phyloP scores from a whole-genome alignment of 92 coral and sea anemone genomes.

The Zoanthus sociatus region DNA sequence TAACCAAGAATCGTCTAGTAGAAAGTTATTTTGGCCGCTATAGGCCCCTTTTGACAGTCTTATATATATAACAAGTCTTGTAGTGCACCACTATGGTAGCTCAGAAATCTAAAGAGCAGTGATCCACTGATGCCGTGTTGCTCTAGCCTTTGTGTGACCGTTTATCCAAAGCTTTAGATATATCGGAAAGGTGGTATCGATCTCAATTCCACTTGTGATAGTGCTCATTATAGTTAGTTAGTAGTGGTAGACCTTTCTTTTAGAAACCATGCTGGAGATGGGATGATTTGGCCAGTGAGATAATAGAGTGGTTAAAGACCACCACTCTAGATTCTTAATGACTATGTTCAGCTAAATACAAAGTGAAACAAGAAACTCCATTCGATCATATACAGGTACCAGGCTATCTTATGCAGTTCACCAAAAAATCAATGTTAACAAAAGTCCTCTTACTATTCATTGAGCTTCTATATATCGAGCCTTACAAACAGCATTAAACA shows the following conservation, averaged over 20 bases:
- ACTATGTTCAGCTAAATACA: no score
- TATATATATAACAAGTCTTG: no score
- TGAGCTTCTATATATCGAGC: no score
- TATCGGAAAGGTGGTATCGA: neutral
- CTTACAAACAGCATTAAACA: no score
- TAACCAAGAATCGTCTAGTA: no score
- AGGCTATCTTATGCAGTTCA: no score
- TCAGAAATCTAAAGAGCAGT: neutral
- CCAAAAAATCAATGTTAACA: no score
- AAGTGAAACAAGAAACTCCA: no score
- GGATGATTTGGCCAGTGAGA: neutral
- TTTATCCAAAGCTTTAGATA: neutral
- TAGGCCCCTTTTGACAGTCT: no score
- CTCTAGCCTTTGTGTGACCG: neutral
- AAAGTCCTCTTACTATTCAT: no score
- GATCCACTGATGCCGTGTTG: neutral
- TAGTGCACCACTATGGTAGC: neutral
- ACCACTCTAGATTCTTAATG: neutral
- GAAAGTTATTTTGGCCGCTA: no score
- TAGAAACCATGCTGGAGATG: neutral
- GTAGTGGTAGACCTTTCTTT: neutral
- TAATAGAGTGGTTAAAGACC: neutral
- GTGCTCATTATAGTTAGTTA: neutral
- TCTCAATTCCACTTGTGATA: neutral
- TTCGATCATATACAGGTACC: no score